Evolutionary conservation across 2,797 vertebrate genomes (phyloP), one percentile per base, ranked within the genome.

Genomic region (Falco berigora): DNA sequence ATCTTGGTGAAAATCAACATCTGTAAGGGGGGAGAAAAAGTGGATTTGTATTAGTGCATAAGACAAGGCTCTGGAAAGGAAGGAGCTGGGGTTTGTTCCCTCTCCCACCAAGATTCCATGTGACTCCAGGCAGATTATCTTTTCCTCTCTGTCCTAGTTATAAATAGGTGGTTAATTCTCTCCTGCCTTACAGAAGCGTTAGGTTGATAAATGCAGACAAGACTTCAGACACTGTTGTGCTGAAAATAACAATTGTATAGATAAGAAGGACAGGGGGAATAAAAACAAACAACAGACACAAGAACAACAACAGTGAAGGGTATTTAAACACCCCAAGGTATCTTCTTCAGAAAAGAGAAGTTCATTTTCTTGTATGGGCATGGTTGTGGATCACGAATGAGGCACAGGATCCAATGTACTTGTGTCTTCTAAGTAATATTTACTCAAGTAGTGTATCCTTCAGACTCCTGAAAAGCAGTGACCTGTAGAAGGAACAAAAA

Each of bases 1-100:
- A 53, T 91, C 97, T 98, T 97, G 97, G 72, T 95, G 96, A 92
- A 97, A 97, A 96, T 97, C 90, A 80, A 97, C 98, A 42, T 98
- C 99, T 99, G 97, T 30, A 88, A 92, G 50, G 52, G 67, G 28
- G 74, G 59, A 36, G 83, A 40, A 79, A 83, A 52, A 83, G 12
- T 10, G 61, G 22, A 75, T 84, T 88, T 56, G 21, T 87, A 66
- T 73, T 6, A 3, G 24, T 24, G 21, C 38, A 34, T 27, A 73
- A 91, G 46, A 67, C 12, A 87, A 91, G 73, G 15, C 5, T 72
- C 25, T 72, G 40, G 30, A 92, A 89, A 42, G 30, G 32, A 94
- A 69, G 23, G 36, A 84, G n/a, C 4, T 77, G 30, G 2, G 6
- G 27, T 89, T 90, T 68, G 20, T 34, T 58, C 14, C 18, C 46